phyloP scores from a whole-genome alignment of 2,888 invertebrate species.

The Antitype chi region DNA sequence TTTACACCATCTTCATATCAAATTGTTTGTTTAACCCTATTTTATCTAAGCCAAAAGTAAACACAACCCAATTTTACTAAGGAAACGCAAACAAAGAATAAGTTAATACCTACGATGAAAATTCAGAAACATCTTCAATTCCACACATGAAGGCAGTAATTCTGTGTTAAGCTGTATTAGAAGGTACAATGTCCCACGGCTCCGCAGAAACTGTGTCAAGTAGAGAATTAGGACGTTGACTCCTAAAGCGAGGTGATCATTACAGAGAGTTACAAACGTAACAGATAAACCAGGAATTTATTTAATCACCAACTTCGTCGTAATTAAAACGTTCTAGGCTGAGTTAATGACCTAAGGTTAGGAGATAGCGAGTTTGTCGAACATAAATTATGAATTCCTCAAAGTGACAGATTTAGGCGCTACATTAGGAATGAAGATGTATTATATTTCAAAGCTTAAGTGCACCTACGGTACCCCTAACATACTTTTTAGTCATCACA shows the following conservation, averaged over 20 bases:
- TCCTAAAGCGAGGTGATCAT: constrained; percentile 43
- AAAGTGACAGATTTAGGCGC: background rate
- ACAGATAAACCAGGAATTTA: constrained; percentile 31
- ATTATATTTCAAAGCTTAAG: constrained; percentile 17
- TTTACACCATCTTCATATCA: background rate
- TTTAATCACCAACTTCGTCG: constrained; percentile 31
- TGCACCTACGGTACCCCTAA: background rate
- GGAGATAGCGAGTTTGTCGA: background rate
- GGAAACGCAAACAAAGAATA: constrained; percentile 24
- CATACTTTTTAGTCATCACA: background rate
- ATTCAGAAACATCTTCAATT: constrained; percentile 25
- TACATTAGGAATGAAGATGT: constrained; percentile 15
- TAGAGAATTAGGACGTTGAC: constrained; percentile 58
- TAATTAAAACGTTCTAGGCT: constrained; percentile 42
- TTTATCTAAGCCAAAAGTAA: constrained; percentile 20
- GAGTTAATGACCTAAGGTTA: constrained; percentile 43
- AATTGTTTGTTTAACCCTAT: constrained; percentile 5
- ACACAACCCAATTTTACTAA: constrained; percentile 32
- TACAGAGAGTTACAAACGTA: constrained; percentile 12
- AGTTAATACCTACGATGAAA: constrained; percentile 24
- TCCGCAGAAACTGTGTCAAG: constrained; percentile 53
- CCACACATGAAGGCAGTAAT: constrained; percentile 41
- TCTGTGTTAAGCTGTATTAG: constrained; percentile 48
- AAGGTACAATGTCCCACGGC: constrained; percentile 43
- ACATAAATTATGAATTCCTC: constrained; percentile 27